A percentile compares a stretch with the other conserved stretches of the same genome.
phyloP scores from a whole-genome alignment of 1,140 invertebrate species.

The Bacillus rossius region DNA sequence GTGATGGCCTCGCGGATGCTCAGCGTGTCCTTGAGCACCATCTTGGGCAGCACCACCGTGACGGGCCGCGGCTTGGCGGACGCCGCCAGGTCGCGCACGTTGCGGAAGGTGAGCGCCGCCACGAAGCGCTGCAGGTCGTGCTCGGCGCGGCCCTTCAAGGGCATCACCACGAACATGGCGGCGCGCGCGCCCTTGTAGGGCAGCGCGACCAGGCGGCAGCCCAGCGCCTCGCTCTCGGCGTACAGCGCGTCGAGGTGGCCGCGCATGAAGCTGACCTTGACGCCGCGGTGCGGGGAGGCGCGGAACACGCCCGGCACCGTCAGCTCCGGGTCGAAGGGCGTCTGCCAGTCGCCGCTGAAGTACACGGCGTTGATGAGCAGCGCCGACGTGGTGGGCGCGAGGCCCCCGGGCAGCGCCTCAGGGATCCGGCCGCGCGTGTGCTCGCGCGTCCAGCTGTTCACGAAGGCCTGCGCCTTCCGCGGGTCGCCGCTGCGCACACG shows the following conservation, averaged over 20 bases:
- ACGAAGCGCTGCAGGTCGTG: neutral
- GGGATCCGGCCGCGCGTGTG: slow-evolving; percentile 4
- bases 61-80: neutral
- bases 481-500: slow-evolving; percentile 7
- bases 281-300: neutral
- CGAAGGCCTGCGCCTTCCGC: neutral
- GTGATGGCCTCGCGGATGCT: neutral
- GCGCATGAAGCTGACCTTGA: slow-evolving; percentile 2
- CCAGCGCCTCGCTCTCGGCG: neutral
- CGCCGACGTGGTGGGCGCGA: neutral
- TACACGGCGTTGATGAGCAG: slow-evolving; percentile 10
- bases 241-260: slow-evolving; percentile 2
- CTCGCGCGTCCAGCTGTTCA: slow-evolving; percentile 5
- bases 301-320: slow-evolving; percentile 1
- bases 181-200: slow-evolving; percentile 39
- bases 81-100: neutral
- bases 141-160: slow-evolving; percentile 17
- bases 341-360: slow-evolving; percentile 10
- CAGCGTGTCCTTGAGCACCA: neutral
- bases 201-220: slow-evolving; percentile 36
- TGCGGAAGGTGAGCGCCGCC: neutral
- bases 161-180: slow-evolving; percentile 43
- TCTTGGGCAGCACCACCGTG: slow-evolving; percentile 6
- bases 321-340: slow-evolving; percentile 2
- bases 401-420: neutral